Conservation (phyloP, 2,113 vertebrate species). For the Thalassoma bifasciatum region DNA sequence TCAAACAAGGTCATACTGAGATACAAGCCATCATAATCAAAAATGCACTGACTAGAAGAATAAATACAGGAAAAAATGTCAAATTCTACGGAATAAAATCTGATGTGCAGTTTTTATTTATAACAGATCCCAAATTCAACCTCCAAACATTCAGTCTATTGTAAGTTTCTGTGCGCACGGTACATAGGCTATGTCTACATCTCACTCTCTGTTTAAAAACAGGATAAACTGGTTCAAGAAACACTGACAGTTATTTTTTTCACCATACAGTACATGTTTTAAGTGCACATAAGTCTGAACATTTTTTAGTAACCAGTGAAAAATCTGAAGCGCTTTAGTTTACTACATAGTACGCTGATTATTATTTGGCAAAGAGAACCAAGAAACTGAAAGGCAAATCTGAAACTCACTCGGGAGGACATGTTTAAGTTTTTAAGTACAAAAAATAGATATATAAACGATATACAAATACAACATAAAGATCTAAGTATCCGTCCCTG, state of each 20-base stretch:
- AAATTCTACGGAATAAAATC: slow-evolving; percentile 67
- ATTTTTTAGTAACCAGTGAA: slow-evolving; percentile 33
- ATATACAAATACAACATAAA: slow-evolving; percentile 68
- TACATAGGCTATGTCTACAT: not conserved
- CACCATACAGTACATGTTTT: slow-evolving; percentile 18
- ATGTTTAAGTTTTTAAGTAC: slow-evolving; percentile 58
- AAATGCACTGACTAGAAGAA: too few species aligned
- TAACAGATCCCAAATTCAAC: slow-evolving; percentile 16
- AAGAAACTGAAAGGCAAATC: slow-evolving; percentile 49
- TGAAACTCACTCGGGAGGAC: slow-evolving; percentile 43
- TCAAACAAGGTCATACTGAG: too few species aligned
- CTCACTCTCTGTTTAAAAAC: slow-evolving; percentile 1
- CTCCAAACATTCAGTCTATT: slow-evolving; percentile 42
- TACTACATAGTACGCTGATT: slow-evolving; percentile 15
- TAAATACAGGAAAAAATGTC: not conserved
- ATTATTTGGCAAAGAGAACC: slow-evolving; percentile 69
- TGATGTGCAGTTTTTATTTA: slow-evolving; percentile 10
- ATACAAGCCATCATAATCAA: too few species aligned
- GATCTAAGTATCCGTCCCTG: slow-evolving; percentile 50
- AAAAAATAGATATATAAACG: slow-evolving; percentile 74
- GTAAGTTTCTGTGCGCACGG: not conserved
- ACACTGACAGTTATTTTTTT: slow-evolving; percentile 37
- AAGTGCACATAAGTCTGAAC: slow-evolving; percentile 59
- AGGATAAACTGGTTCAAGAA: slow-evolving; percentile 6
- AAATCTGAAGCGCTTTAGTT: slow-evolving; percentile 18